Conservation (phyloP, 2,888 invertebrate species). For the Caenorhabditis sp. region DNA sequence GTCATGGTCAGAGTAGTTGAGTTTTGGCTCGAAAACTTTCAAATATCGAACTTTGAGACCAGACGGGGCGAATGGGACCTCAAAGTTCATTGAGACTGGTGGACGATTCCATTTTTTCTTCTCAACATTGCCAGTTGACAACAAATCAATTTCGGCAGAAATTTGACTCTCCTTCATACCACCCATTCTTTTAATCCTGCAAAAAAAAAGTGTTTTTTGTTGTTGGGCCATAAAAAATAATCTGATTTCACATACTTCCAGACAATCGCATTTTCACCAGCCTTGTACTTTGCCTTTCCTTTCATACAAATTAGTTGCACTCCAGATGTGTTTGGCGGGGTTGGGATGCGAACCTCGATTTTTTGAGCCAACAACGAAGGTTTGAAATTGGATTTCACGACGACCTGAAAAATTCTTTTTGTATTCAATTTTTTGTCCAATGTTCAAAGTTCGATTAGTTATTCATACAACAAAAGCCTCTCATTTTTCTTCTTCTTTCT, state of each 20-base stretch:
- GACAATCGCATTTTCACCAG: conserved; percentile 97
- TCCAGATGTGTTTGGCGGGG: conserved; percentile 96
- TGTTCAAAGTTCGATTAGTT: too few species aligned
- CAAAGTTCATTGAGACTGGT: conserved; percentile 99
- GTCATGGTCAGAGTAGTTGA: conserved; percentile 99
- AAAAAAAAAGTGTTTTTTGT: conserved; percentile 23
- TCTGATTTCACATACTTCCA: conserved; percentile 78
- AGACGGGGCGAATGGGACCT: conserved; percentile 99
- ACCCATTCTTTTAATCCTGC: conserved; percentile 76
- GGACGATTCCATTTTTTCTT: conserved; percentile 98
- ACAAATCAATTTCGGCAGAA: conserved; percentile 96
- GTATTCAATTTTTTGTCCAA: too few species aligned
- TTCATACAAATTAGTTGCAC: conserved; percentile 98
- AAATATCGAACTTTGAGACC: conserved; percentile 99
- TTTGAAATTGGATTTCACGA: conserved; percentile 98
- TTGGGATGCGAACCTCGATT: conserved; percentile 96
- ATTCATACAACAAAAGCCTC: too few species aligned
- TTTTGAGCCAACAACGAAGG: conserved; percentile 96
- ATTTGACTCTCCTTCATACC: conserved; percentile 98
- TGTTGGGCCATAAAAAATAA: neutral
- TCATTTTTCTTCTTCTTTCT: too few species aligned
- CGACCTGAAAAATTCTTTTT: conserved; percentile 76
- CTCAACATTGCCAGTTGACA: conserved; percentile 87
- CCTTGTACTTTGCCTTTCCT: conserved; percentile 97
- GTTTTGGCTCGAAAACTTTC: conserved; percentile 98